phyloP scores from a whole-genome alignment of 2,113 vertebrate genomes.

The Pseudopodoces humilis region DNA sequence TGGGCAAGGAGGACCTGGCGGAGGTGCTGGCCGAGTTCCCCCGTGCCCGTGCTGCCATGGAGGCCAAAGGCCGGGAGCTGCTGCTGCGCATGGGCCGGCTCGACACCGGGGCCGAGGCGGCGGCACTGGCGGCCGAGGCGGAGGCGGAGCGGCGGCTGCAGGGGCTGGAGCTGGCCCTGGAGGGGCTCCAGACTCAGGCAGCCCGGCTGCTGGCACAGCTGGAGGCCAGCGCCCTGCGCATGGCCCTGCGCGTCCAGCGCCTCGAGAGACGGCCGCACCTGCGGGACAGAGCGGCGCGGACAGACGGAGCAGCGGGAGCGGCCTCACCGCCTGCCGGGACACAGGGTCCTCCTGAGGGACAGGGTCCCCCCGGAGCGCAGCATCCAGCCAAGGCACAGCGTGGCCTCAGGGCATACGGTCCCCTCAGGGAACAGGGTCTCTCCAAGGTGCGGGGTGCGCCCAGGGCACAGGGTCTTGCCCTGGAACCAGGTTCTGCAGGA shows the following conservation, averaged over 20 bases:
- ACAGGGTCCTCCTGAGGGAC: not conserved
- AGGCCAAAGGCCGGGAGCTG: slow-evolving; percentile 90
- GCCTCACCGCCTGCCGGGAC: not conserved
- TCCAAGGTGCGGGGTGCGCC: fast-evolving
- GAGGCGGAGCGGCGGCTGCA: slow-evolving; percentile 66
- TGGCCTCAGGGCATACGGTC: not conserved
- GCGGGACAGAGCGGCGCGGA: fast-evolving
- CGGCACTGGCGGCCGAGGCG: slow-evolving; percentile 44
- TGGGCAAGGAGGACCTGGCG: slow-evolving; percentile 89
- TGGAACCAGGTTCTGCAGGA: not conserved
- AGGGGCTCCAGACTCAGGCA: slow-evolving; percentile 82
- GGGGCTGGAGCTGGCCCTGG: slow-evolving; percentile 76
- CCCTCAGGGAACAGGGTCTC: not conserved
- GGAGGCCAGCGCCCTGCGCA: slow-evolving; percentile 74
- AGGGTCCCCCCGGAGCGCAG: fast-evolving
- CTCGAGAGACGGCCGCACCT: not conserved
- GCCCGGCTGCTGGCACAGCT: slow-evolving; percentile 88
- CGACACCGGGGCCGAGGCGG: slow-evolving; percentile 63
- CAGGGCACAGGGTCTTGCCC: not conserved
- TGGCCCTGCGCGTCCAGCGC: slow-evolving; percentile 72
- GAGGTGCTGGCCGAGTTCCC: slow-evolving; percentile 88
- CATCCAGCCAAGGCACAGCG: fast-evolving
- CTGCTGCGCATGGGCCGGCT: slow-evolving; percentile 87
- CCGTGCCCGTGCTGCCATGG: slow-evolving; percentile 80
- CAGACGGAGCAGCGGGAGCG: fast-evolving